Percentiles rank a stretch among this genome's conserved stretches.
phyloP scores from a whole-genome alignment of 2,888 invertebrate species.

The Zhuqinia jingwanae region DNA sequence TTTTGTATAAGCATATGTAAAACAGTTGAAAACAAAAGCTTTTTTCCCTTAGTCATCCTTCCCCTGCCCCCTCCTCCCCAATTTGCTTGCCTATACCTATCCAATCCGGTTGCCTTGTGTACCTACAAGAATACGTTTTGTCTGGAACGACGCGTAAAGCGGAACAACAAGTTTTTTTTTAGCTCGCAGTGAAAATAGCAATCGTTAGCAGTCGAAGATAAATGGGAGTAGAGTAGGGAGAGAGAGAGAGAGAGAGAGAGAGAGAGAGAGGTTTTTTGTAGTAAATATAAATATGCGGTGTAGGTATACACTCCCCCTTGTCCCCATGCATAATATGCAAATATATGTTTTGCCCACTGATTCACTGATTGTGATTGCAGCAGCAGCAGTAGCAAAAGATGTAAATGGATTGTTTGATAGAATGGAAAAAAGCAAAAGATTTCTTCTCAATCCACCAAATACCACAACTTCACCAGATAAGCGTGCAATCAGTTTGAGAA shows the following conservation, averaged over 20 bases:
- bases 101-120: too few species aligned
- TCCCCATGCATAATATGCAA: conserved; percentile 40
- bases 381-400: not conserved
- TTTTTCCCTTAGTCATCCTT: too few species aligned
- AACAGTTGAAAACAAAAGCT: conserved; percentile 13
- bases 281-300: too few species aligned
- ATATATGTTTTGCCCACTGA: conserved; percentile 5
- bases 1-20: conserved; percentile 33
- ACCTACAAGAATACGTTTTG: not conserved
- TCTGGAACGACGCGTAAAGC: conserved; percentile 31
- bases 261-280: too few species aligned
- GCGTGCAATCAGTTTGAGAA: not conserved
- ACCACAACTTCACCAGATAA: too few species aligned
- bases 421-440: not conserved
- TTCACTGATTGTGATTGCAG: too few species aligned
- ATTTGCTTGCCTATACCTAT: not conserved
- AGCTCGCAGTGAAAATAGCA: not conserved
- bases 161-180: conserved; percentile 18
- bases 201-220: too few species aligned
- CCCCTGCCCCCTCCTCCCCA: not conserved
- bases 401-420: too few species aligned
- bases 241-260: too few species aligned
- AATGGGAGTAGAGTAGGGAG: too few species aligned
- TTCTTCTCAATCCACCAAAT: not conserved
- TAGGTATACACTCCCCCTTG: too few species aligned